These are phyloP conservation scores for Trachythela sp. DNA, from an alignment of 64 coral and sea anemone species.

Conservation along the genomic window DNA sequence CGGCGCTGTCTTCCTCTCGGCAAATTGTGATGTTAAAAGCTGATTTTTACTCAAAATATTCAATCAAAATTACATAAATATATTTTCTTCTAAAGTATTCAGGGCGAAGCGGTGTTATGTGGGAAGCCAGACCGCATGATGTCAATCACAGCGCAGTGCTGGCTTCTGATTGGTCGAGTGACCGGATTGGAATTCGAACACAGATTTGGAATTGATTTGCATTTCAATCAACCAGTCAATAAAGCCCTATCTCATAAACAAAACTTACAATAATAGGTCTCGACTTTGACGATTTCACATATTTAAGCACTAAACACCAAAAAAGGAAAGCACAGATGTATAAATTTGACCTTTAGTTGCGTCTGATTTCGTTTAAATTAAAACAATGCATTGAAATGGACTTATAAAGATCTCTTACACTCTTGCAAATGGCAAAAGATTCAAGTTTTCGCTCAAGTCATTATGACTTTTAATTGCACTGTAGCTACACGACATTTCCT, in stretches of 20 bases:
- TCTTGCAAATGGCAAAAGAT: background rate
- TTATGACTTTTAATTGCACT: background rate
- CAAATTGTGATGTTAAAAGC: background rate
- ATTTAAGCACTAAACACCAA: too few relatives aligned
- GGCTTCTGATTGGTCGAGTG: background rate
- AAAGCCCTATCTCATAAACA: background rate
- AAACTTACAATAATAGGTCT: background rate
- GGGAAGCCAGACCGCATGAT: background rate
- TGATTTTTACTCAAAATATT: background rate
- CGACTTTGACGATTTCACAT: too few relatives aligned
- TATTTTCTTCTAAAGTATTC: background rate
- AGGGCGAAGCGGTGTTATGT: background rate
- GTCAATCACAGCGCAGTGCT: background rate
- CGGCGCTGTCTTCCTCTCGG: background rate
- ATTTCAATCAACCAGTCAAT: background rate
- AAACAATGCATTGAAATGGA: background rate
- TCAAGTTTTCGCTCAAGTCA: background rate
- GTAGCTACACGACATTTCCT: conserved; percentile 1
- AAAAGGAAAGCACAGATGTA: too few relatives aligned
- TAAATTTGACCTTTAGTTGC: too few relatives aligned
- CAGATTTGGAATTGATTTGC: background rate
- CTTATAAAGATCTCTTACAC: background rate
- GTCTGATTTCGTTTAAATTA: background rate
- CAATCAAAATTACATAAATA: background rate
- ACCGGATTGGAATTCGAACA: background rate